These are phyloP conservation scores for Aplysina aerophoba DNA, from an alignment of 37 sponge, comb jelly and placozoan genomes.

Conservation along the genomic window DNA sequence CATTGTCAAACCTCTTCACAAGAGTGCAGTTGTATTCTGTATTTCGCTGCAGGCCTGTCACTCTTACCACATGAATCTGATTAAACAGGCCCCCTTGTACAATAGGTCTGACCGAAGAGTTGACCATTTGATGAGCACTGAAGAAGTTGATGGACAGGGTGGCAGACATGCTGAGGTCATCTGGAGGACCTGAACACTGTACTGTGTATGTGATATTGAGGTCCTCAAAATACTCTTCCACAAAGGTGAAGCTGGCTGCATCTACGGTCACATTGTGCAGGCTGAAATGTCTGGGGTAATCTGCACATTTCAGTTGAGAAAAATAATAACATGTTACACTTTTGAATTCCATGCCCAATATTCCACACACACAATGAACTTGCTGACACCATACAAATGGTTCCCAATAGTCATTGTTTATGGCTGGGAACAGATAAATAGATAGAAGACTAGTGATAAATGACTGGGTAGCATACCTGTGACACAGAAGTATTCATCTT, in stretches of 20 bases:
- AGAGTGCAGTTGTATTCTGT: constrained; percentile 18
- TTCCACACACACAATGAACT: too few species aligned
- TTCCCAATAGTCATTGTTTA: too few species aligned
- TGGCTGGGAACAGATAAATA: too few species aligned
- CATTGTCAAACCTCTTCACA: constrained; percentile 9
- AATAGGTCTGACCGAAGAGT: not conserved
- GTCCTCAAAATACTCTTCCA: constrained; percentile 15
- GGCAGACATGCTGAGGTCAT: not conserved
- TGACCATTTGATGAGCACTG: not conserved
- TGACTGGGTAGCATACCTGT: not conserved
- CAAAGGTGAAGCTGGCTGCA: constrained; percentile 1
- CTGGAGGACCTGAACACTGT: not conserved
- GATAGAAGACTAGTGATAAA: too few species aligned
- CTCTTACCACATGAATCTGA: not conserved
- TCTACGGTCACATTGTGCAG: not conserved
- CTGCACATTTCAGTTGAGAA: not conserved
- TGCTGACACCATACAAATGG: too few species aligned
- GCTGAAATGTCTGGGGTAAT: not conserved
- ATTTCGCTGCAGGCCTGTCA: not conserved
- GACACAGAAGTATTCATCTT: constrained; percentile 17
- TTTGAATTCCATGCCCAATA: too few species aligned
- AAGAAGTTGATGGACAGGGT: not conserved
- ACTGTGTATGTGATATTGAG: not conserved
- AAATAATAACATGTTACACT: too few species aligned
- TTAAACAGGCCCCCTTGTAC: not conserved